Base-by-base conservation (phyloP, 1,140 invertebrate genomes). In the Liolophura sinensis region DNA sequence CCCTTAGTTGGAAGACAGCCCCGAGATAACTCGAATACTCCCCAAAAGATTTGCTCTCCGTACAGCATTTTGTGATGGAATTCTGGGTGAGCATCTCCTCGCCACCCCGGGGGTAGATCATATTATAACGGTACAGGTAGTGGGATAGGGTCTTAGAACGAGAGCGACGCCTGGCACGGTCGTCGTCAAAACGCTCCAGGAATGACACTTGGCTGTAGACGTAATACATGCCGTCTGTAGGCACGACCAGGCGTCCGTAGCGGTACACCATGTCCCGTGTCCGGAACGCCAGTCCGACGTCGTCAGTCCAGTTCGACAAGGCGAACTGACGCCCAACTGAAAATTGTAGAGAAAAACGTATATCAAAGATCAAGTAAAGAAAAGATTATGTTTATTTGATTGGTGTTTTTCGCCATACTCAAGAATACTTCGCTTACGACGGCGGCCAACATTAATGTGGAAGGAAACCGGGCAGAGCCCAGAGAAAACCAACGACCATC, bases 21-120 rank as follows among this genome's bases (percentile, higher is more conserved):
- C 80, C 80, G 15, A 82, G 56, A 63, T 79, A 77, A 60, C 80
- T 82, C 24, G 76, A 75, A 65, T 80, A 79, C 62, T 82, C 78
- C 4, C 76, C 78, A 51, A 78, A 78, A 4, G 72, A 64, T 64
- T 77, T 75, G 62, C 74, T 78, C 58, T 74, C 68, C 1, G 73
- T 75, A 68, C 73, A 76, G 61, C 78, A 79, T 60, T 80, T 82
- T 15, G 77, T 79, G 60, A 78, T 75, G 25, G 76, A 77, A 63
- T 80, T 82, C 70, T 80, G 77, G n/a, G 74, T 67, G 63, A 82
- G 71, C 15, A 71, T 70, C 63, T 80, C 78, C 54, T 82, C 80
- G 4, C 80, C 78, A 1, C 78, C 78, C 20, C 75, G 63, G 12
- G 73, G 75, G 57, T 79, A 80, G 22, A 79, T 76, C 22, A 80